Base-by-base conservation (phyloP, 2,113 vertebrate species). In the Saguinus midas region DNA sequence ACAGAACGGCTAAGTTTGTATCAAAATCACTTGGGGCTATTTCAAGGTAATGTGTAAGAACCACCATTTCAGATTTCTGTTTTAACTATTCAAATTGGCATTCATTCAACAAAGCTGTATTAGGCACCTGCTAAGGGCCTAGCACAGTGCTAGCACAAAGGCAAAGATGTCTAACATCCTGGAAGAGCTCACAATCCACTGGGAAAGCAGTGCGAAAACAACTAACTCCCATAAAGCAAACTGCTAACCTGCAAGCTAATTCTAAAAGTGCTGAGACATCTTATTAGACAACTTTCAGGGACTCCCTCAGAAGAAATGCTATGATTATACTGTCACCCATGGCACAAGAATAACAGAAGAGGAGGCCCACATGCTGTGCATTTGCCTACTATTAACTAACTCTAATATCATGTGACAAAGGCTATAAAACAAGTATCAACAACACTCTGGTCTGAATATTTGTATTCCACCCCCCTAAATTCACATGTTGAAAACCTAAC, bases 301-400 rank as follows among this genome's bases (percentile, higher is more conserved):
- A 58, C 83, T 78, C 29, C 1, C 29, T 68, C 37, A 73, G 72
- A 70, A 68, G 75, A 32, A 78, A 48, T 6, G 79, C 43, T 17
- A 5, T 7, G 45, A 18, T 6, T 20, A n/a, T 8, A 32, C 32
- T 23, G 45, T 3, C 0, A 6, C 27, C n/a, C 80, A 17, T 0
- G 10, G 78, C 12, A 57, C 32, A 25, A 83, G 57, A n/a, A 7
- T 0, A 61, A 29, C 16, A 37, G 40, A 35, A 35, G 50, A 40
- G 10, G 35, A 3, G 10, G 37, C 32, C 66, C 23, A 7, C 0
- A n/a, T 11, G 13, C 8, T 6, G 21, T 16, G 45, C 72, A 16
- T 35, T 10, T 91, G 61, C 35, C 66, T 35, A 37, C 12, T 40
- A 13, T 2, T 14, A 75, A 20, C 52, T 27, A 37, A 9, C 25